These are phyloP conservation scores for Anas capensis DNA, from an alignment of 2,797 vertebrate species.

Conservation along the genomic window DNA sequence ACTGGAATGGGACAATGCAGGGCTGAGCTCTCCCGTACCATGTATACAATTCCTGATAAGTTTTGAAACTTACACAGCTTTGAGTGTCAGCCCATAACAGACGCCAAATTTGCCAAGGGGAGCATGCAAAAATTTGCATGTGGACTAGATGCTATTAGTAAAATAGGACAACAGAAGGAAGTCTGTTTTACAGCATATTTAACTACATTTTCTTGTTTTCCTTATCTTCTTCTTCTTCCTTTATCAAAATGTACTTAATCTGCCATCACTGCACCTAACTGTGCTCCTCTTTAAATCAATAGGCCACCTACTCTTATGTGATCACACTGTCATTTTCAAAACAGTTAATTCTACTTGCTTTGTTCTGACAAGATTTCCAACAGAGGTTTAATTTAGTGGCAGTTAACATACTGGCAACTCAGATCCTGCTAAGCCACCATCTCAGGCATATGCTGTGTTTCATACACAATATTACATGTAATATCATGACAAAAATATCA, in stretches of 20 bases:
- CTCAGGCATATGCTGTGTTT: background rate
- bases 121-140: background rate
- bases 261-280: background rate
- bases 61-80: background rate
- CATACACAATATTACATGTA: background rate
- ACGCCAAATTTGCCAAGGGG: background rate
- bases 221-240: background rate
- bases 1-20: background rate
- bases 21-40: rapidly evolving
- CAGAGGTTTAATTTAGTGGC: background rate
- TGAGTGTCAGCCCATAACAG: background rate
- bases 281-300: background rate
- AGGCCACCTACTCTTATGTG: background rate
- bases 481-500: background rate
- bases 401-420: background rate
- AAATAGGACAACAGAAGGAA: background rate
- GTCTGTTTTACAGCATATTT: background rate
- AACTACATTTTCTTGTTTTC: background rate
- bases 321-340: background rate
- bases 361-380: background rate
- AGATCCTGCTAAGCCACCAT: background rate
- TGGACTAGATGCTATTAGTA: background rate
- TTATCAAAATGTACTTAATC: background rate
- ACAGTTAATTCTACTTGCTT: background rate
- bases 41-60: background rate